phyloP scores from a whole-genome alignment of 2,113 vertebrate species.

The Pedetes capensis region DNA sequence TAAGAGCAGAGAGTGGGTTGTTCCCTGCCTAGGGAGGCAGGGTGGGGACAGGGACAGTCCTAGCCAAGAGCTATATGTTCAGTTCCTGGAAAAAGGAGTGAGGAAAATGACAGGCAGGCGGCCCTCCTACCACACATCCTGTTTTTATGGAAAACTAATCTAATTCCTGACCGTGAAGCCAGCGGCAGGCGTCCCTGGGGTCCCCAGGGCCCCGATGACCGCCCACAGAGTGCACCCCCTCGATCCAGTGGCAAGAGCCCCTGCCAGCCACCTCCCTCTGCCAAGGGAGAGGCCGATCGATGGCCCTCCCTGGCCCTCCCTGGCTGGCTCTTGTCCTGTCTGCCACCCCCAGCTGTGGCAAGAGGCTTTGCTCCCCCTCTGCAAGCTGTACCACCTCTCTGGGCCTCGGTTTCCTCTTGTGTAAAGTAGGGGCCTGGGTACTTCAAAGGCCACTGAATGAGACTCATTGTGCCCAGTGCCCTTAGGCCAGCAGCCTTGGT shows the following conservation, averaged over 20 bases:
- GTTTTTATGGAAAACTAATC: slow-evolving; percentile 84
- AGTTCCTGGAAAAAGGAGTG: slow-evolving; percentile 68
- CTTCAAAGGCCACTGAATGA: not conserved
- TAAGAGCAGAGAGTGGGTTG: not conserved
- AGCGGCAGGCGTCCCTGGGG: not conserved
- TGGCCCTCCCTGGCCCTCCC: not conserved
- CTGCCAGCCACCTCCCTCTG: not conserved
- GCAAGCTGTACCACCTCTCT: not conserved
- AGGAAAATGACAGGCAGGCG: not conserved
- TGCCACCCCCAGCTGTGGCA: no score
- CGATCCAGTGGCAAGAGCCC: not conserved
- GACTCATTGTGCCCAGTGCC: fast-evolving
- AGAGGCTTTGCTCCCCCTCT: not conserved
- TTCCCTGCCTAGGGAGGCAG: not conserved
- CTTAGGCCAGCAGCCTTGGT: not conserved
- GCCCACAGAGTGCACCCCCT: not conserved
- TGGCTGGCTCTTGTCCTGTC: fast-evolving
- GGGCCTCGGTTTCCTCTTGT: not conserved
- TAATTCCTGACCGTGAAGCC: not conserved
- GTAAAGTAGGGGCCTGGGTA: not conserved
- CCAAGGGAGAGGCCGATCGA: not conserved
- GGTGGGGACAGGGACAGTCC: not conserved
- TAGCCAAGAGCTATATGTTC: slow-evolving; percentile 35
- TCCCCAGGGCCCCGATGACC: not conserved
- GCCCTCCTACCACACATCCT: slow-evolving; percentile 76